Evolutionary conservation across 2,797 vertebrate species (phyloP).

Genomic region (Xenops minutus): DNA sequence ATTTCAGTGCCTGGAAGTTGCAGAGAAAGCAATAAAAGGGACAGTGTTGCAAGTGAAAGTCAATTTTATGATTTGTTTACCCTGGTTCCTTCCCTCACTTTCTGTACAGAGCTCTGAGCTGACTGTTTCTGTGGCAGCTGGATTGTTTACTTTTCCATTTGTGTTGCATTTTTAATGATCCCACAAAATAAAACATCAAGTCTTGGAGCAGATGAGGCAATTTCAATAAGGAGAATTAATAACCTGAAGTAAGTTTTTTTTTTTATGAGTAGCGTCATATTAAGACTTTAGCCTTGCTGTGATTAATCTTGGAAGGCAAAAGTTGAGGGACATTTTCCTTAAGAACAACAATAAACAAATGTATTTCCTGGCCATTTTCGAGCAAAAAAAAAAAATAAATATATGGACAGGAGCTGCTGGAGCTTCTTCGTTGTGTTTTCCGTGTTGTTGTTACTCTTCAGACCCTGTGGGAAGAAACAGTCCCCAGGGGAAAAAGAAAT

Average conservation of each 20-base stretch:
- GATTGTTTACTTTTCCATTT: not conserved
- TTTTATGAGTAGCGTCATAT: not conserved
- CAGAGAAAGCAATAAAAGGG: not conserved
- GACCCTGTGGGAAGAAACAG: not conserved
- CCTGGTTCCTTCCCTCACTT: not conserved
- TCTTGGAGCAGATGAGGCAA: not conserved
- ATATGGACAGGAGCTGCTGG: not conserved
- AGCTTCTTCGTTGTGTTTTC: not conserved
- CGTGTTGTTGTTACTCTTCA: not conserved
- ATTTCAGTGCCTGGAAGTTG: not conserved
- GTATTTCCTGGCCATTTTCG: not conserved
- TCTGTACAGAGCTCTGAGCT: not conserved
- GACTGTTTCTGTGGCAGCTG: not conserved
- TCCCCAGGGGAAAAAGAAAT: not conserved
- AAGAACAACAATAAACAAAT: not conserved
- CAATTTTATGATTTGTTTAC: not conserved
- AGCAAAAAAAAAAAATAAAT: not conserved
- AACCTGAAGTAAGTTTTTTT: not conserved
- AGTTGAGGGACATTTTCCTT: not conserved
- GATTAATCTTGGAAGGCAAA: not conserved
- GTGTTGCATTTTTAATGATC: not conserved
- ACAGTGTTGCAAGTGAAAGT: not conserved
- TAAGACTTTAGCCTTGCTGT: not conserved
- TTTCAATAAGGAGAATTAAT: not conserved
- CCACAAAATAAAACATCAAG: not conserved